Base-by-base conservation (phyloP, 2,888 invertebrate species). In the Alloplasta piceator region DNA sequence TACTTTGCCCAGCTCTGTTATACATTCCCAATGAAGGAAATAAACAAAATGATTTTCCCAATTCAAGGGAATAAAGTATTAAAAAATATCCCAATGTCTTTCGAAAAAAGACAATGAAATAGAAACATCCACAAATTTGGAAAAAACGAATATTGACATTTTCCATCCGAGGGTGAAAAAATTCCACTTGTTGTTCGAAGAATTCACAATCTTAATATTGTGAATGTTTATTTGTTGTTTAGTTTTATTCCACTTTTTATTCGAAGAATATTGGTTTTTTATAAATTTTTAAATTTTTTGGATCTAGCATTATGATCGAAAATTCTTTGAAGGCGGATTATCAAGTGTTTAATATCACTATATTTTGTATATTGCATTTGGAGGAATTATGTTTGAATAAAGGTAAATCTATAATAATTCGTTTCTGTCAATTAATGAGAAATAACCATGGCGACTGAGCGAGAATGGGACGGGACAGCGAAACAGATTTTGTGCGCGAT, bases 1-100 rank as follows among this genome's bases (percentile, higher is more conserved):
- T n/a, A n/a, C n/a, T n/a, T n/a, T n/a, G n/a, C n/a, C n/a, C n/a
- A n/a, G n/a, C n/a, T n/a, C n/a, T n/a, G n/a, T n/a, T n/a, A n/a
- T n/a, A n/a, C n/a, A n/a, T n/a, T n/a, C n/a, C 41, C 52, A 52
- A 68, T n/a, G 66, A 61, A 36, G 61, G 3, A 77, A 68, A 70
- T 70, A 63, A 56, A 70, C 36, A 55, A 16, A 52, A 56, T 39
- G 63, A 56, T 12, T 12, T 38, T 41, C 56, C 63, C 48, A 77
- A 56, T 63, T 46, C 26, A 3, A 48, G 48, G 7, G 46, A 56
- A 43, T 16, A 56, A 52, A 63, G 39, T 64, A 39, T 26, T 26
- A 26, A 26, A 26, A 26, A 39, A 50, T 52, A 52, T 36, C 36
- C 48, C 48, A 66, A 67, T 50, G n/a, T 36, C 39, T 52, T 46